These are phyloP conservation scores for Dilophus febrilis DNA, from an alignment of 2,888 invertebrate species.

Conservation along the genomic window DNA sequence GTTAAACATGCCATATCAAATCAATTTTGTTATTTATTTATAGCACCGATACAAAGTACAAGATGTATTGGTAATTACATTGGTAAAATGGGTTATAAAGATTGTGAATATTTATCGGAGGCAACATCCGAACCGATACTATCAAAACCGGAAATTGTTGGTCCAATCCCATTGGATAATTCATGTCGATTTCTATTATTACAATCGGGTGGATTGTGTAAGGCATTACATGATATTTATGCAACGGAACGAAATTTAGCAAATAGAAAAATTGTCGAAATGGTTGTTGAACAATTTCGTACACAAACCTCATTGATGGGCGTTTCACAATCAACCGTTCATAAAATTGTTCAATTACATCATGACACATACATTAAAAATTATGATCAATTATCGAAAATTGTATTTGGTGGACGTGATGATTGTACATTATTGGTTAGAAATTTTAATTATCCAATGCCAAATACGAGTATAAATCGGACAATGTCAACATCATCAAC, in stretches of 20 bases:
- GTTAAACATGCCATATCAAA: too few species aligned
- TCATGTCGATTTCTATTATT: conserved; percentile 67
- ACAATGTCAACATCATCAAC: too few species aligned
- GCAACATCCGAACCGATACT: conserved; percentile 65
- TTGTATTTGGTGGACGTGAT: conserved; percentile 44
- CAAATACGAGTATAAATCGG: conserved; percentile 33
- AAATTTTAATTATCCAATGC: conserved; percentile 67
- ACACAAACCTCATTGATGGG: conserved; percentile 60
- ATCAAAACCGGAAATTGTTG: conserved; percentile 67
- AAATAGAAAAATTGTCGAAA: conserved; percentile 61
- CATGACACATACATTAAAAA: conserved; percentile 53
- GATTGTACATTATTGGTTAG: conserved; percentile 74
- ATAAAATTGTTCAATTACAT: conserved; percentile 69
- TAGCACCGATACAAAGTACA: conserved; percentile 38
- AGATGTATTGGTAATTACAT: conserved; percentile 76
- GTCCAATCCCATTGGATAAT: conserved; percentile 60
- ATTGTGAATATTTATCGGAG: conserved; percentile 53
- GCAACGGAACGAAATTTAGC: conserved; percentile 55
- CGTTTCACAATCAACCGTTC: conserved; percentile 72
- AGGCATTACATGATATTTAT: conserved; percentile 62
- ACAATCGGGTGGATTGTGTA: conserved; percentile 73
- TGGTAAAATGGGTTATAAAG: conserved; percentile 71
- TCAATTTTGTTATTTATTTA: too few species aligned
- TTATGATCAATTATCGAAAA: conserved; percentile 20
- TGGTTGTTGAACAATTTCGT: conserved; percentile 67